phyloP scores from a whole-genome alignment of 2,113 vertebrate genomes.

The Nerophis lumbriciformis region DNA sequence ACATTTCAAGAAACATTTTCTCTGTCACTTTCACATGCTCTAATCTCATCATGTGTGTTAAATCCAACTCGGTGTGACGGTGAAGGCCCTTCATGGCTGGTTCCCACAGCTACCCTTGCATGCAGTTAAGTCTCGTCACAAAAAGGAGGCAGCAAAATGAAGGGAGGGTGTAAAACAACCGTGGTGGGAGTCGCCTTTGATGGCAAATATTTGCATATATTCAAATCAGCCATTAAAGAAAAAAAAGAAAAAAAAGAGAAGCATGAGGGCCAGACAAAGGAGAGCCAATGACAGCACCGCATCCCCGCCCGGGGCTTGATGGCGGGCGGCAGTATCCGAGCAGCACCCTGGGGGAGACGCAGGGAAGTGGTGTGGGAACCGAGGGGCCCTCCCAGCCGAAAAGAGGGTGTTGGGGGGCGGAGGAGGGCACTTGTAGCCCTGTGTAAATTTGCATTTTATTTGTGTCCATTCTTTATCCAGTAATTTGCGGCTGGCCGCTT shows the following conservation, averaged over 20 bases:
- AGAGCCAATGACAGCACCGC: slow-evolving; percentile 53
- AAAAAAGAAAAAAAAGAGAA: slow-evolving; percentile 14
- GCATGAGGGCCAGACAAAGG: slow-evolving; percentile 61
- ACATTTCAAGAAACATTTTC: background rate
- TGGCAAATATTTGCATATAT: slow-evolving; percentile 73
- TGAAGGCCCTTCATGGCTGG: slow-evolving; percentile 38
- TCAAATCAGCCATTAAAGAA: slow-evolving; percentile 63
- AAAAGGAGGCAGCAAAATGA: slow-evolving; percentile 50
- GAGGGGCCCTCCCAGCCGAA: slow-evolving; percentile 57
- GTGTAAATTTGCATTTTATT: slow-evolving; percentile 68
- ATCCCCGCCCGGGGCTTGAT: slow-evolving; percentile 41
- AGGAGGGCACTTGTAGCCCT: slow-evolving; percentile 55
- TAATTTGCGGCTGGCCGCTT: slow-evolving; percentile 60
- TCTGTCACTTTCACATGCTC: background rate
- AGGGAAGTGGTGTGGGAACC: slow-evolving; percentile 70
- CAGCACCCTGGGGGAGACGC: slow-evolving; percentile 54
- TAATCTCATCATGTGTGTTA: slow-evolving; percentile 21
- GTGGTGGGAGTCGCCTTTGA: slow-evolving; percentile 51
- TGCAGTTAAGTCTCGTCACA: slow-evolving; percentile 40
- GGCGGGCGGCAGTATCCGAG: slow-evolving; percentile 49
- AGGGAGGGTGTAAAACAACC: slow-evolving; percentile 19
- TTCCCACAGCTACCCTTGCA: slow-evolving; percentile 53
- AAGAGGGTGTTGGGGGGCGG: slow-evolving; percentile 46
- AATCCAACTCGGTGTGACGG: slow-evolving; percentile 57
- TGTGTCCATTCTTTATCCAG: slow-evolving; percentile 62